Base-by-base conservation (phyloP, 2,113 vertebrate species). In the Ranitomeya imitator region DNA sequence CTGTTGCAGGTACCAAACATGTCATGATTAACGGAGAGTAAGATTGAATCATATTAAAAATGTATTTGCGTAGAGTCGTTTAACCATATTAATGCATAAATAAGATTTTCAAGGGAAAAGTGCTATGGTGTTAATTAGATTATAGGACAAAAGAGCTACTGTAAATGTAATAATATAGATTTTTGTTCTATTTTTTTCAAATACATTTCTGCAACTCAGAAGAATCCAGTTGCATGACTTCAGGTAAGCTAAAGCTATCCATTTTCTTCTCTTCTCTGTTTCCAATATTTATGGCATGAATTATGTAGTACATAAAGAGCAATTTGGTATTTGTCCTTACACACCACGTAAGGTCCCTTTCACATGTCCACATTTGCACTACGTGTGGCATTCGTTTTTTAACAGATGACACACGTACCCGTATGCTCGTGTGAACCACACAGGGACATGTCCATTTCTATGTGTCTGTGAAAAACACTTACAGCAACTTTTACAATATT, bases 1-100 rank as follows among this genome's bases (percentile, higher is more conserved):
- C 93, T 26, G 89, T 90, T 31, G 92, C 91, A 93, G 95, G 96
- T 96, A 74, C 6, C 21, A 18, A 45, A 63, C 15, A 60, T 69
- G 7, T 9, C 52, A 67, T 51, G 7, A 80, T 78, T n/a, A 45
- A 45, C 37, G 1, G 37, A 45, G 37, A 45, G 5, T 45, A 45
- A 45, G 37, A 45, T 1, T 45, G 37, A 45, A 3, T 45, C 37
- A 45, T 45, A 45, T 45, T 2, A 45, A 45, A 45, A 45, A 45
- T 54, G 0, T 55, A 4, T 3, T 60, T 59, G 54, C 11, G 15
- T 60, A 61, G 37, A 60, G n/a, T 23, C 1, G 11, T 67, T 3
- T 67, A 5, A 31, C 13, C 6, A 7, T 6, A 5, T 31, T 14
- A 31, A 71, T 4, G 14, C 3, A 71, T 26, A 14, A 31, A 10